Conservation (phyloP, 2,113 vertebrate species). For the Rhabdornis inornatus region DNA sequence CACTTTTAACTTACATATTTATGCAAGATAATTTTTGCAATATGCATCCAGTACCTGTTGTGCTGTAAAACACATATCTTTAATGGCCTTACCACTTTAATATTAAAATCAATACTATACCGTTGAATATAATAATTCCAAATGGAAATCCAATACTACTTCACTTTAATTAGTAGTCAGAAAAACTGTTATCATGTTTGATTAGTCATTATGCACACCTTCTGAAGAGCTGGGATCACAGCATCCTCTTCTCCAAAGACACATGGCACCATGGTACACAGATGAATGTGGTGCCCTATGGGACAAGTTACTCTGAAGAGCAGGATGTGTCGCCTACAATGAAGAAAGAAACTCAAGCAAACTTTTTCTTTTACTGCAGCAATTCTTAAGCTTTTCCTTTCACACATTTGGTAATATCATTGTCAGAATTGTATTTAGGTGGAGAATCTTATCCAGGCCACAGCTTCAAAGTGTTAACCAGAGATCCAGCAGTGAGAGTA, state of each 20-base stretch:
- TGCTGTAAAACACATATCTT: not conserved
- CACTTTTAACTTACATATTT: not conserved
- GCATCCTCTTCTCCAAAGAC: slow-evolving; percentile 86
- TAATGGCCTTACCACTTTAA: not conserved
- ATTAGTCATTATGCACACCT: slow-evolving; percentile 68
- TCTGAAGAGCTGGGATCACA: slow-evolving; percentile 80
- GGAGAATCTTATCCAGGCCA: not conserved
- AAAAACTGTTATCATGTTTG: not conserved
- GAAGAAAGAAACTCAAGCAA: not conserved
- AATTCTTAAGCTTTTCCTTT: not conserved
- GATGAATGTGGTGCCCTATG: slow-evolving; percentile 79
- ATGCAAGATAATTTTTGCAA: not conserved
- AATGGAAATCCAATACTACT: not conserved
- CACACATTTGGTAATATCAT: not conserved
- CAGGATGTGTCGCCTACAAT: slow-evolving; percentile 81
- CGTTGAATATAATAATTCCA: not conserved
- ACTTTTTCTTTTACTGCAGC: not conserved
- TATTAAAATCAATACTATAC: not conserved
- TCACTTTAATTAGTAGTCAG: not conserved
- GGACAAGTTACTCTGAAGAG: slow-evolving; percentile 70
- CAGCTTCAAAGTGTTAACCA: not conserved
- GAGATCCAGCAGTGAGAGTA: not conserved
- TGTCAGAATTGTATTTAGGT: not conserved
- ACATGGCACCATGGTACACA: slow-evolving; percentile 83
- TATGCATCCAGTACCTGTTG: not conserved